Conservation (phyloP, 2,888 invertebrate species). For the Seladonia tumulorum region DNA sequence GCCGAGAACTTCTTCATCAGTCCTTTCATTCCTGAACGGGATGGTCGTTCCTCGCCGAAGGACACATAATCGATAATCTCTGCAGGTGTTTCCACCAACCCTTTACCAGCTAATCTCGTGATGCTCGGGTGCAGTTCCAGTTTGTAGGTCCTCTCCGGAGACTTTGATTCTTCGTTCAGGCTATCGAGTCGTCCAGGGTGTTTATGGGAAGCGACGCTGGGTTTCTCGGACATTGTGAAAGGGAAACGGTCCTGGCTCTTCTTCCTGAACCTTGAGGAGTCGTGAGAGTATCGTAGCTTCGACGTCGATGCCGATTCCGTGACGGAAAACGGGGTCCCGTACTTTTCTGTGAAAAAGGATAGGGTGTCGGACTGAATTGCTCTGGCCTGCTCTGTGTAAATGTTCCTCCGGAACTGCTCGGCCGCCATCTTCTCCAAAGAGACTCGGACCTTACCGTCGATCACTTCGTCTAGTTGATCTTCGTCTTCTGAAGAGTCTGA, state of each 20-base stretch:
- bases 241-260: conserved; percentile 75
- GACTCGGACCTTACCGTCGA: conserved; percentile 26
- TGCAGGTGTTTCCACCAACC: conserved; percentile 53
- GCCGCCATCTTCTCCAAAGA: conserved; percentile 51
- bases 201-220: conserved; percentile 56
- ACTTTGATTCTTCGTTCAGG: conserved; percentile 21
- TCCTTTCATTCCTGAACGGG: conserved; percentile 56
- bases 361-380: conserved; percentile 34
- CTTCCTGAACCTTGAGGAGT: conserved; percentile 40
- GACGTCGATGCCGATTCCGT: conserved; percentile 49
- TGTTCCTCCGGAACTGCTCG: conserved; percentile 48
- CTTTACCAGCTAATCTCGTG: conserved; percentile 61
- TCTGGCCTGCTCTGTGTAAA: conserved; percentile 26
- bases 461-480: neutral
- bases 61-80: conserved; percentile 63
- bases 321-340: conserved; percentile 18
- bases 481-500: neutral
- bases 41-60: conserved; percentile 21
- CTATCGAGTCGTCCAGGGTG: conserved; percentile 1
- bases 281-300: conserved; percentile 35
- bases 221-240: conserved; percentile 74
- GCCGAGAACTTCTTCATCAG: conserved; percentile 68
- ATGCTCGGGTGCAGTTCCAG: conserved; percentile 70
- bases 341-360: conserved; percentile 8
- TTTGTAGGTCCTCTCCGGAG: conserved; percentile 42